Percentiles rank a stretch among this genome's conserved stretches.
Conservation (phyloP, 2,888 invertebrate genomes). For the Trachelus iudaicus region DNA sequence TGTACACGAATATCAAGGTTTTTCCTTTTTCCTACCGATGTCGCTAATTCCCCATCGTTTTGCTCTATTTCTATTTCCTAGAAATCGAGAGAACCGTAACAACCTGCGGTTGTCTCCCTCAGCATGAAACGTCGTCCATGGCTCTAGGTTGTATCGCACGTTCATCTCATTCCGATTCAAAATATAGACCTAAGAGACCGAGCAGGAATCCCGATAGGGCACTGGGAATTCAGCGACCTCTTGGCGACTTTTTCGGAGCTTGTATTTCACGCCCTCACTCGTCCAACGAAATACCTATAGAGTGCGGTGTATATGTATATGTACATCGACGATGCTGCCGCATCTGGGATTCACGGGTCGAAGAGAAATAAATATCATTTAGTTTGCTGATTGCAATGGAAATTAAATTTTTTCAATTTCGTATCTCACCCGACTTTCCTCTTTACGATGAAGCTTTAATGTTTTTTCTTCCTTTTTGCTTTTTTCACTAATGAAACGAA, state of each 20-base stretch:
- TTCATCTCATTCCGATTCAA: too few species aligned
- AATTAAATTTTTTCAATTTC: slow-evolving; percentile 12
- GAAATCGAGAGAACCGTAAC: slow-evolving; percentile 12
- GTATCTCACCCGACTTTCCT: slow-evolving; percentile 4
- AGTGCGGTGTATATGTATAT: too few species aligned
- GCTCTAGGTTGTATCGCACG: not conserved
- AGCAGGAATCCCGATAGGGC: not conserved
- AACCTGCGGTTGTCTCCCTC: not conserved
- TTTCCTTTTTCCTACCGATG: not conserved
- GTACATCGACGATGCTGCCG: too few species aligned
- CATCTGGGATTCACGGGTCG: not conserved
- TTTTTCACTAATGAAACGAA: not conserved
- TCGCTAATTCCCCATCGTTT: not conserved
- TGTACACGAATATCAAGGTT: slow-evolving; percentile 30
- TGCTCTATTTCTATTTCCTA: slow-evolving; percentile 14
- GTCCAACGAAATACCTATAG: not conserved
- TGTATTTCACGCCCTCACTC: not conserved
- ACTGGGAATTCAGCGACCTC: not conserved
- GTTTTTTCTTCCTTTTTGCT: not conserved
- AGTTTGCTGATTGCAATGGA: not conserved
- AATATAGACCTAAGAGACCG: too few species aligned
- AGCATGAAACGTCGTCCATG: not conserved
- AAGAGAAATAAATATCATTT: not conserved
- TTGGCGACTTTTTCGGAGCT: not conserved
- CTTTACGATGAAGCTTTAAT: not conserved